These are phyloP conservation scores for Stegodyphus dumicola DNA, from an alignment of 1,140 invertebrate species.

Conservation along the genomic window DNA sequence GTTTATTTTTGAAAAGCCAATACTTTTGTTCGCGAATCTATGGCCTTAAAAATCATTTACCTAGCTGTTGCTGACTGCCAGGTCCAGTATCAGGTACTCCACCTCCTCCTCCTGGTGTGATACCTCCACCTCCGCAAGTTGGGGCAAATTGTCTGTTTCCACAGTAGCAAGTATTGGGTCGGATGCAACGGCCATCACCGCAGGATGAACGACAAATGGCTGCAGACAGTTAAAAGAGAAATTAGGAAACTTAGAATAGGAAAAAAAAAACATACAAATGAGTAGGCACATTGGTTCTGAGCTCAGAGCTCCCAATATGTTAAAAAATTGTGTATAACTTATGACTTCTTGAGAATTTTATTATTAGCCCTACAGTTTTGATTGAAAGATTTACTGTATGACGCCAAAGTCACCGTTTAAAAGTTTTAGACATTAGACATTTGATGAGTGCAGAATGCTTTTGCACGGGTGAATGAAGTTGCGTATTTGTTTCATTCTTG, in stretches of 20 bases:
- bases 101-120: background rate
- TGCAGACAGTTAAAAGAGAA: conserved; percentile 65
- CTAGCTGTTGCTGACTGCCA: background rate
- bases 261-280: background rate
- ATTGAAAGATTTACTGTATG: too few relatives aligned
- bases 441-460: too few relatives aligned
- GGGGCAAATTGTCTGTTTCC: conserved; percentile 70
- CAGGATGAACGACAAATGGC: conserved; percentile 82
- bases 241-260: too few relatives aligned
- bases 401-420: too few relatives aligned
- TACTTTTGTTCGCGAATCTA: too few relatives aligned
- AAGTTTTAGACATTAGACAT: too few relatives aligned
- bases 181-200: conserved; percentile 79
- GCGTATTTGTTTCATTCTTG: too few relatives aligned
- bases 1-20: too few relatives aligned
- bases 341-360: background rate
- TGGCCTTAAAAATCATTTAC: too few relatives aligned
- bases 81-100: background rate
- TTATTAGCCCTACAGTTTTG: background rate
- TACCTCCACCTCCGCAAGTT: conserved; percentile 56
- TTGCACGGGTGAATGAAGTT: too few relatives aligned
- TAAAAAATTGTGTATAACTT: background rate
- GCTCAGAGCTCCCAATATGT: background rate
- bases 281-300: background rate
- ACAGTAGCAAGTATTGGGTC: conserved; percentile 85